Conservation (phyloP, 2,113 vertebrate species). For the Gulo gulo region DNA sequence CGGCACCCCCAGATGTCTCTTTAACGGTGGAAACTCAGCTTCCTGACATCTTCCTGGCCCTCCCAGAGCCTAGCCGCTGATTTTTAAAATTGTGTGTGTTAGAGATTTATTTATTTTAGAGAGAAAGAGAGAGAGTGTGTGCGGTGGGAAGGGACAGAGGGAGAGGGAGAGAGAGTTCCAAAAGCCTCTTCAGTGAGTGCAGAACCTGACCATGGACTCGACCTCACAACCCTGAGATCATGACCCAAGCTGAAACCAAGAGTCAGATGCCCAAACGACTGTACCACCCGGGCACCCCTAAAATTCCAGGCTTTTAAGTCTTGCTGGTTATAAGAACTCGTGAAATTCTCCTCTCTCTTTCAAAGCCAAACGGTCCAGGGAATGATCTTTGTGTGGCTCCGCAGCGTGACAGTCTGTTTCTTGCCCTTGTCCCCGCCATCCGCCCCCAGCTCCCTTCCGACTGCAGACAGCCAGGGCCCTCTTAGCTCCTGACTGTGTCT, state of each 20-base stretch:
- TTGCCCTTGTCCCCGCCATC: background rate
- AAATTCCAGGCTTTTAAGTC: background rate
- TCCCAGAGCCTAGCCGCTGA: background rate
- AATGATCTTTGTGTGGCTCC: background rate
- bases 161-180: too few relatives aligned
- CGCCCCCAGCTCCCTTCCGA: background rate
- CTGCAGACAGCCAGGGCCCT: background rate
- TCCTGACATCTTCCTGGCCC: background rate
- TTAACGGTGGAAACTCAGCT: background rate
- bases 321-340: background rate
- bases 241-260: too few relatives aligned
- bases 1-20: background rate
- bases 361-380: background rate
- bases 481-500: background rate
- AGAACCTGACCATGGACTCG: too few relatives aligned
- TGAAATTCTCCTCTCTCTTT: background rate
- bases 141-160: too few relatives aligned
- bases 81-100: background rate
- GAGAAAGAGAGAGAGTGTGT: too few relatives aligned
- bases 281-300: too few relatives aligned
- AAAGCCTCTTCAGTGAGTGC: too few relatives aligned
- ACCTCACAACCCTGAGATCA: too few relatives aligned
- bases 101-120: too few relatives aligned
- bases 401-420: background rate
- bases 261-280: too few relatives aligned